phyloP scores from a whole-genome alignment of 1,140 invertebrate genomes.

The Rhopalosiphum maidis region DNA sequence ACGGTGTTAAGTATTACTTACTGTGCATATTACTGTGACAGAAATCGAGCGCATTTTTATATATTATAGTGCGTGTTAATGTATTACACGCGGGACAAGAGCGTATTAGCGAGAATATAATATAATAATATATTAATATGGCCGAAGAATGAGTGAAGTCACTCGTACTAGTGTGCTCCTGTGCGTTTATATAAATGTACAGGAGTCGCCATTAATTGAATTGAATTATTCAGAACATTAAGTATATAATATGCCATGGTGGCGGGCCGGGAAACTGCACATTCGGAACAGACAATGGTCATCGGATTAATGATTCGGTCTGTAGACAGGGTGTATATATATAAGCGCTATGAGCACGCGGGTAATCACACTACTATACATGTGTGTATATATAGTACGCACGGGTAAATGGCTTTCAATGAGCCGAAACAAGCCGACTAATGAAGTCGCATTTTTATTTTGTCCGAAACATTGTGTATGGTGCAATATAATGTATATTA shows the following conservation, averaged over 20 bases:
- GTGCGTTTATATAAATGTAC: neutral
- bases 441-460: slow-evolving; percentile 56
- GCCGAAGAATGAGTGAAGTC: neutral
- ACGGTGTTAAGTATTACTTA: too few relatives aligned
- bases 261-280: neutral
- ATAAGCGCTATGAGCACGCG: neutral
- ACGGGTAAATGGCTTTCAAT: slow-evolving; percentile 36
- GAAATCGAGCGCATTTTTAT: neutral
- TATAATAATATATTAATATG: neutral
- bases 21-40: neutral
- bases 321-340: neutral
- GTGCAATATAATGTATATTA: neutral
- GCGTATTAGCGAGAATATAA: neutral
- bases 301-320: slow-evolving; percentile 20
- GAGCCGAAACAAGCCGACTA: slow-evolving; percentile 28
- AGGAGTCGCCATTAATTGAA: slow-evolving; percentile 41
- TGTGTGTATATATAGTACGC: neutral
- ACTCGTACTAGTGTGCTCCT: neutral
- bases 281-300: slow-evolving; percentile 42
- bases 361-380: slow-evolving; percentile 19
- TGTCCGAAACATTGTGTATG: neutral
- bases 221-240: slow-evolving; percentile 56
- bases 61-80: neutral
- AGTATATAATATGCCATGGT: slow-evolving; percentile 28
- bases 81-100: neutral